Evolutionary conservation across 2,888 invertebrate species (phyloP), one percentile per base, ranked within the genome.

Genomic region (Danaus chrysippus): DNA sequence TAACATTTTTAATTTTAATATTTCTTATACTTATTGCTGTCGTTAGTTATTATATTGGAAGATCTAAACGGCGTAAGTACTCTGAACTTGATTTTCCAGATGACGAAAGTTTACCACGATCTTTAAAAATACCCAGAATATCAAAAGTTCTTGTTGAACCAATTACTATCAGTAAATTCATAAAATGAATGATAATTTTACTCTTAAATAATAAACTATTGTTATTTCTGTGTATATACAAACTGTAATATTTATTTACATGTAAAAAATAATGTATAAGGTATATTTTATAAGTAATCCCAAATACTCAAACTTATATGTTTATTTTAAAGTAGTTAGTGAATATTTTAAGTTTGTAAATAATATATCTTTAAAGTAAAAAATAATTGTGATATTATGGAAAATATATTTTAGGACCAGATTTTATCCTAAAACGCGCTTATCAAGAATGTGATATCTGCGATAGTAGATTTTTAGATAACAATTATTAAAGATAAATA

Each of bases 91-190:
- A 70, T 34, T 49, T 70, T 3, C 15, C 58, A 11, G 75, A 78
- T 60, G 62, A 70, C 5, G 71, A 78, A 41, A 66, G 70, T 41
- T 65, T 73, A 41, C 73, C 77, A 5, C 70, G 67, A 44, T 63
- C 76, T 2, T 65, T 75, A 6, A 73, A 63, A n/a, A 71, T 79
- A 23, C 79, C 79, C 1, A 73, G 79, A 62, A 73, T 76, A 1
- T 73, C 67, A 19, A 73, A 68, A 62, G 61, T 71, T 9, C 74
- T 74, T 58, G 13, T 65, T 8, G 65, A 74, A 61, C 62, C 66
- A 56, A 59, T 42, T 54, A 59, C 58, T 23, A 64, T 63, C 19
- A 46, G 63, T 15, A 69, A 60, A 49, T 60, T 23, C 46, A 60
- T 57, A 60, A 58, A 52, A 23, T 54, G 60, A 42, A 17, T 60